phyloP scores from a whole-genome alignment of 2,797 vertebrate species.

The Rhynchotus rufescens region DNA sequence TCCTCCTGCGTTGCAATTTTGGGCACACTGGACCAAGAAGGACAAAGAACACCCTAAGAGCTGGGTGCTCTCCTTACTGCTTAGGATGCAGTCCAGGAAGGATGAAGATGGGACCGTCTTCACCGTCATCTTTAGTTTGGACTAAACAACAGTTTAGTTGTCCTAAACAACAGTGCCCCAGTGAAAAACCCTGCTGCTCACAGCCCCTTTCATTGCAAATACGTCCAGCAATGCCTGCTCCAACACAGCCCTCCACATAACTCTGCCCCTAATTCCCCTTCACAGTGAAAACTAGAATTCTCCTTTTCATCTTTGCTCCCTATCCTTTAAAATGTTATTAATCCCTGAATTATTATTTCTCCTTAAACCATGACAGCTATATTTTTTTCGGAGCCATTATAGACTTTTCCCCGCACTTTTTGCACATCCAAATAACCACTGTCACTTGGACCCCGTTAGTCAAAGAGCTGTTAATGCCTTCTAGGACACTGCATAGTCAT shows the following conservation, averaged over 20 bases:
- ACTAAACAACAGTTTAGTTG: no score
- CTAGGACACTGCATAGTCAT: background rate
- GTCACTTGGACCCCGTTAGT: fast-evolving
- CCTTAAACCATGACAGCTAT: background rate
- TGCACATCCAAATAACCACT: background rate
- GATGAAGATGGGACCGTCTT: background rate
- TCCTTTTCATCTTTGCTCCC: background rate
- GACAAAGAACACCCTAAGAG: background rate
- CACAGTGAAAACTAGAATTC: background rate
- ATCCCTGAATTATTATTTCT: background rate
- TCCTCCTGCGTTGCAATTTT: background rate
- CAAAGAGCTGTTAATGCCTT: background rate
- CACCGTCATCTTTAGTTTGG: background rate
- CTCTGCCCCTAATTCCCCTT: background rate
- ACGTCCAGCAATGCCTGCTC: background rate
- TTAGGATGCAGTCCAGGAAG: background rate
- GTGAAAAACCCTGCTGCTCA: background rate
- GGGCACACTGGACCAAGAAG: background rate
- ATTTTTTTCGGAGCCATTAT: background rate
- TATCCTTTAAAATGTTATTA: background rate
- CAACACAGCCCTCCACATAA: background rate
- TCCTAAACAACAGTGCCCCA: background rate
- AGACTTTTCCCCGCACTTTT: background rate
- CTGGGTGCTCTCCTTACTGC: background rate
- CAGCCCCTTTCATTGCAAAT: background rate